Evolutionary conservation across 2,888 invertebrate species (phyloP).

Genomic region (Adineta ricciae): DNA sequence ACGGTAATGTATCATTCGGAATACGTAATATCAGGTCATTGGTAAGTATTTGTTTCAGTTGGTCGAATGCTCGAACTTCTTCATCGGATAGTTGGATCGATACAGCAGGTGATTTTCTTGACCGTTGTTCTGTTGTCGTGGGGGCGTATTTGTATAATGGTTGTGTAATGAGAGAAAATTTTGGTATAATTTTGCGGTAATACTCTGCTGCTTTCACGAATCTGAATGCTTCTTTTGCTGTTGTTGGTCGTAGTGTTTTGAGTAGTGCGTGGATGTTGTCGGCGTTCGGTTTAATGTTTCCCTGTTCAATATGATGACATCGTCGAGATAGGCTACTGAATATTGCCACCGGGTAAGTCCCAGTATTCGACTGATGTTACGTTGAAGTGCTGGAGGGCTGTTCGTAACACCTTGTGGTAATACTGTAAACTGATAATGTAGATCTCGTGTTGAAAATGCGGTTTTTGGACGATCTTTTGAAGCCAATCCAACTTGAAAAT

Average conservation of each 20-base stretch:
- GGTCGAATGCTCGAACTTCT: no score
- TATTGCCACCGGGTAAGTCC: neutral
- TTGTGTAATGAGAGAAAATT: neutral
- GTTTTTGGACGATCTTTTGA: constrained; percentile 35
- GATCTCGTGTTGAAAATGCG: constrained; percentile 34
- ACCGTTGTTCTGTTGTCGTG: neutral
- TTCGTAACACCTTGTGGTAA: neutral
- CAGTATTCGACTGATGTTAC: neutral
- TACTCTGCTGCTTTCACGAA: no score
- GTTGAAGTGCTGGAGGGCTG: neutral
- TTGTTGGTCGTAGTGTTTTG: neutral
- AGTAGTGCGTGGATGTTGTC: neutral
- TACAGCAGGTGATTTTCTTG: neutral
- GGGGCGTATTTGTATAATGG: neutral
- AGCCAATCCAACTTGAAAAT: constrained; percentile 34
- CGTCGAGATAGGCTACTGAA: neutral
- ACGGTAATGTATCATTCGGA: neutral
- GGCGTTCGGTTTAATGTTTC: neutral
- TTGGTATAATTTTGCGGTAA: neutral
- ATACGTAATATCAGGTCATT: neutral
- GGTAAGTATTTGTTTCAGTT: neutral
- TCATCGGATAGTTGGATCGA: neutral
- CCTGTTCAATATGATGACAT: neutral
- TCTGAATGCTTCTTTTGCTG: neutral
- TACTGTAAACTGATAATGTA: neutral